Percentiles rank a stretch among this genome's conserved stretches.
Evolutionary conservation across 2,888 invertebrate species (phyloP).

Genomic region (Papilio demoleus): DNA sequence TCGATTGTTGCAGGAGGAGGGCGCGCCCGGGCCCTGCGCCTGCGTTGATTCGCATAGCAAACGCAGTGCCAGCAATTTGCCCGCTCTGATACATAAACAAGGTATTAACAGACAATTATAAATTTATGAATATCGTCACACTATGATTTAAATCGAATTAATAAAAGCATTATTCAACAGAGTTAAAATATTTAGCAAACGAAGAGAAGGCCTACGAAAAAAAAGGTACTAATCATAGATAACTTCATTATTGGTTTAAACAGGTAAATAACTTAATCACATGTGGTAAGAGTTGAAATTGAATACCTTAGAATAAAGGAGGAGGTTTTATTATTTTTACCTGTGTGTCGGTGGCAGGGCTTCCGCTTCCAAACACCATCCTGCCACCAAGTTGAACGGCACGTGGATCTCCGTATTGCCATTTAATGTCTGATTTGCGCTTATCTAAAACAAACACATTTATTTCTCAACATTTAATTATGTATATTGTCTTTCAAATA

Average conservation of each 20-base stretch:
- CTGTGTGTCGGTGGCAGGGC: slow-evolving; percentile 88
- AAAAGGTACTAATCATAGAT: too few species aligned
- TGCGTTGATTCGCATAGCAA: slow-evolving; percentile 94
- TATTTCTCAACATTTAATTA: not conserved
- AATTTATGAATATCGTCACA: too few species aligned
- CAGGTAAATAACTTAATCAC: too few species aligned
- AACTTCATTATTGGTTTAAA: too few species aligned
- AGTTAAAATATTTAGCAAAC: too few species aligned
- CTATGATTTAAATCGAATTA: too few species aligned
- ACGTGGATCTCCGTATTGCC: slow-evolving; percentile 81
- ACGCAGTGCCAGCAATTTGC: slow-evolving; percentile 93
- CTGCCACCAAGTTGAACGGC: slow-evolving; percentile 93
- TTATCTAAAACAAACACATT: slow-evolving; percentile 66
- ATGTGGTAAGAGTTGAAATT: too few species aligned
- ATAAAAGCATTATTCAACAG: too few species aligned
- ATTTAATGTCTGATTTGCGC: slow-evolving; percentile 78
- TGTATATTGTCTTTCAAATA: not conserved
- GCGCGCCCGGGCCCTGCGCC: slow-evolving; percentile 87
- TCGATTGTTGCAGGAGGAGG: slow-evolving; percentile 77
- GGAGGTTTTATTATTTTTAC: too few species aligned
- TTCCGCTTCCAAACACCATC: slow-evolving; percentile 97
- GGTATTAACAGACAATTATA: not conserved
- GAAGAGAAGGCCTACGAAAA: too few species aligned
- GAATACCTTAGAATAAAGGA: too few species aligned
- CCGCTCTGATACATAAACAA: slow-evolving; percentile 71